These are phyloP conservation scores for Trochalopteron elliotii DNA, from an alignment of 2,113 vertebrate genomes.

Conservation along the genomic window DNA sequence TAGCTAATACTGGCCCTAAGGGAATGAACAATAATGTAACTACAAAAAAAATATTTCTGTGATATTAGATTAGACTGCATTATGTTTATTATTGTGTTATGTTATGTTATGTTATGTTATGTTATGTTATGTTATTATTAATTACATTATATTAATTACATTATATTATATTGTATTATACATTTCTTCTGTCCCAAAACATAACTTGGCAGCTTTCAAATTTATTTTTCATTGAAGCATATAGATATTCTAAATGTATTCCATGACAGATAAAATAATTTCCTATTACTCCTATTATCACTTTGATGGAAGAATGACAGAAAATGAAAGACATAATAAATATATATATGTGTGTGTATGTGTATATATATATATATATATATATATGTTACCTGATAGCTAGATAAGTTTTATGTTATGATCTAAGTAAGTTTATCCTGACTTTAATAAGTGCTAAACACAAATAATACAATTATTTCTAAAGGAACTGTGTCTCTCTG, in stretches of 20 bases:
- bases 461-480: background rate
- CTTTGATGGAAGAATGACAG: background rate
- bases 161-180: background rate
- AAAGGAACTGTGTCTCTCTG: background rate
- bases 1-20: background rate
- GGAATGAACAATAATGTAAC: background rate
- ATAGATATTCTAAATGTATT: background rate
- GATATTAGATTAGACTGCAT: background rate
- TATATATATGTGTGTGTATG: no score
- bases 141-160: background rate
- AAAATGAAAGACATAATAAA: background rate
- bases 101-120: no score
- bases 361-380: background rate
- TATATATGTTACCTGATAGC: background rate
- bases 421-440: background rate
- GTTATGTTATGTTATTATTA: no score
- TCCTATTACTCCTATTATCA: background rate
- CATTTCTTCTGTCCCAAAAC: background rate
- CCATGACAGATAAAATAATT: background rate
- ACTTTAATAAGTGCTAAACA: background rate
- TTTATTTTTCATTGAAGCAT: background rate
- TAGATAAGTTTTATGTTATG: background rate
- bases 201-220: background rate
- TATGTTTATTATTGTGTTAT: background rate
- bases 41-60: background rate